Evolutionary conservation across 1,140 invertebrate genomes (phyloP).

Genomic region (Ips nitidus): DNA sequence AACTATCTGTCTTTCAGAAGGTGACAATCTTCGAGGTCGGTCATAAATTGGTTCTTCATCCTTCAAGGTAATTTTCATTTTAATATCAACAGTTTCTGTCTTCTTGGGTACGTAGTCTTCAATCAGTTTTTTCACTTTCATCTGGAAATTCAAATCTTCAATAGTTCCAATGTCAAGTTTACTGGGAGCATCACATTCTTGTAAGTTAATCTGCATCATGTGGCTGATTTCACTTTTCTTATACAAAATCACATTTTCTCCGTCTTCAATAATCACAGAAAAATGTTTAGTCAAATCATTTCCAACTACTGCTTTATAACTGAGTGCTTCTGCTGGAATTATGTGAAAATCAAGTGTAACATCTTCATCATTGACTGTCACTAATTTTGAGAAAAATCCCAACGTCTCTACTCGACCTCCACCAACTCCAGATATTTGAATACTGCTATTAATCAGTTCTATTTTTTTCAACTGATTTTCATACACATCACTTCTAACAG

Average conservation of each 20-base stretch:
- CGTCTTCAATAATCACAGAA: neutral
- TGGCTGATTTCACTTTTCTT: neutral
- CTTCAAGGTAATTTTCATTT: constrained; percentile 36
- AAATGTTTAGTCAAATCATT: constrained; percentile 1
- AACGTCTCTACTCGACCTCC: neutral
- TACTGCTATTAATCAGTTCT: neutral
- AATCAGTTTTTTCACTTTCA: constrained; percentile 28
- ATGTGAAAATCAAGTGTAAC: constrained; percentile 2
- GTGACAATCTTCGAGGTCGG: constrained; percentile 43
- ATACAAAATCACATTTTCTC: neutral
- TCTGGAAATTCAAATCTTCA: neutral
- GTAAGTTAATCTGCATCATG: constrained; percentile 8
- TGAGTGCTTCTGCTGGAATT: constrained; percentile 3
- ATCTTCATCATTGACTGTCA: neutral
- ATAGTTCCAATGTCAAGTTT: neutral
- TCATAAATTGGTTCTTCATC: constrained; percentile 44
- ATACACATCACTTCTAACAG: constrained; percentile 2
- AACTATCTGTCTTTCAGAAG: constrained; percentile 40
- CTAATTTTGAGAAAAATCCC: neutral
- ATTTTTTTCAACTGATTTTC: neutral
- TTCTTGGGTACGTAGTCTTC: constrained; percentile 27
- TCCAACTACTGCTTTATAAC: constrained; percentile 9
- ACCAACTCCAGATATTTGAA: neutral
- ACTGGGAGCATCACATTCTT: neutral
- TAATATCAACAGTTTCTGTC: constrained; percentile 17